Percentiles rank a stretch among this genome's conserved stretches.
phyloP scores from a whole-genome alignment of 2,888 invertebrate genomes.

The Tricholauxania praeusta region DNA sequence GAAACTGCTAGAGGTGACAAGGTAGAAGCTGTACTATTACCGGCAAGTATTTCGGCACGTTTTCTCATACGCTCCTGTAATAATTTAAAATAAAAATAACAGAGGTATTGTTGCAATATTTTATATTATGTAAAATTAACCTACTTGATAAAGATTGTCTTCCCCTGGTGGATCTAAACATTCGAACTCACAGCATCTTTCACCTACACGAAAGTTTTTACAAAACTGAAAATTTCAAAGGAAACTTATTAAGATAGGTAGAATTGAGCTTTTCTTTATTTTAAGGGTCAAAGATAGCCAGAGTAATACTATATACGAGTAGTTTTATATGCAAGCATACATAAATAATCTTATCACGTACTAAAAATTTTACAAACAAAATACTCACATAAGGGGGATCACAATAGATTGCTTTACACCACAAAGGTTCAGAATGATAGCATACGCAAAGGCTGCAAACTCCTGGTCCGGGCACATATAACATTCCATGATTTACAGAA shows the following conservation, averaged over 20 bases:
- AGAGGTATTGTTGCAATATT: neutral
- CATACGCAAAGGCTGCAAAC: constrained; percentile 88
- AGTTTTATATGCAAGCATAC: too few species aligned
- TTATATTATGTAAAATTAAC: constrained; percentile 7
- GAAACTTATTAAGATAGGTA: constrained; percentile 3
- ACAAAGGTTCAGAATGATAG: constrained; percentile 86
- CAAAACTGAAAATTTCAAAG: constrained; percentile 75
- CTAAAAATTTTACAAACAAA: neutral
- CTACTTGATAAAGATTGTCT: constrained; percentile 71
- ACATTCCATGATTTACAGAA: constrained; percentile 80
- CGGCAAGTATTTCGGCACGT: constrained; percentile 73
- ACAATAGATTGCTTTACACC: constrained; percentile 90
- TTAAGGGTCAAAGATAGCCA: too few species aligned
- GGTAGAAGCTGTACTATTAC: constrained; percentile 69
- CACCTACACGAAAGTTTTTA: constrained; percentile 85
- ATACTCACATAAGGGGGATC: constrained; percentile 85
- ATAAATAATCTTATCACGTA: neutral
- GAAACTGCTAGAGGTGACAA: constrained; percentile 63
- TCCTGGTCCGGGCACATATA: constrained; percentile 87
- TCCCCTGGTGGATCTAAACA: constrained; percentile 84
- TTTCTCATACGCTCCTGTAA: constrained; percentile 71
- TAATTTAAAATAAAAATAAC: constrained; percentile 10
- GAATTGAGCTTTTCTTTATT: too few species aligned
- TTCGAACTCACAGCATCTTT: constrained; percentile 89
- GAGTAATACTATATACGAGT: too few species aligned